A percentile compares a stretch with the other conserved stretches of the same genome.
These are phyloP conservation scores for Urocynchramus pylzowi DNA, from an alignment of 2,113 vertebrate genomes.

Conservation along the genomic window DNA sequence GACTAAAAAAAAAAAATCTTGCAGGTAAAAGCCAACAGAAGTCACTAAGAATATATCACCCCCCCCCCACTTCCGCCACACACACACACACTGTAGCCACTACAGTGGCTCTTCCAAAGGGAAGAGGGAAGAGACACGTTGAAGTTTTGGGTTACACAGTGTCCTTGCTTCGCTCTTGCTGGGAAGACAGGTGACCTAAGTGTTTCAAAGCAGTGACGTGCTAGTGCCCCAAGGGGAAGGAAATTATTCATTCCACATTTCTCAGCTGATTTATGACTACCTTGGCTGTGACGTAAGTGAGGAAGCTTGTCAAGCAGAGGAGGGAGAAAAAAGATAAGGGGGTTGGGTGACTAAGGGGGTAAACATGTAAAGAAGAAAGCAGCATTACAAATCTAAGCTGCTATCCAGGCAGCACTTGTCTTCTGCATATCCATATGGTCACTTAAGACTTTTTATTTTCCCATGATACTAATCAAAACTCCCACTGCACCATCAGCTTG, in stretches of 20 bases:
- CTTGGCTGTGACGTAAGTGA: neutral
- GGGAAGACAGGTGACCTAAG: neutral
- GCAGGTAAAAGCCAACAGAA: neutral
- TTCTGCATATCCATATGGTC: neutral
- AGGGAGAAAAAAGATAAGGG: neutral
- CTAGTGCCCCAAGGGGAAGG: conserved; percentile 1
- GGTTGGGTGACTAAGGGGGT: neutral
- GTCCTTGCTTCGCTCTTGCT: neutral
- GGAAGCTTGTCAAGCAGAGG: neutral
- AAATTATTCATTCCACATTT: conserved; percentile 10
- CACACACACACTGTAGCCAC: neutral
- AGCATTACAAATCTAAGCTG: neutral
- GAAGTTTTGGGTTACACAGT: neutral
- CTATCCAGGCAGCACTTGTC: neutral
- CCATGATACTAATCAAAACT: neutral
- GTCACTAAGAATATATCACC: neutral
- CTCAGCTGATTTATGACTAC: conserved; percentile 4
- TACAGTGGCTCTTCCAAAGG: neutral
- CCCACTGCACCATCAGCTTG: neutral
- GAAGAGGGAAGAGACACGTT: neutral
- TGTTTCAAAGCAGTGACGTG: neutral
- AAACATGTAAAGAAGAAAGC: neutral
- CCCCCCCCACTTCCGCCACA: too few relatives aligned
- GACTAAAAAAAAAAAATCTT: neutral
- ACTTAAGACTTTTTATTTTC: neutral